Base-by-base conservation (phyloP, 2,797 vertebrate species). In the Falco biarmicus region DNA sequence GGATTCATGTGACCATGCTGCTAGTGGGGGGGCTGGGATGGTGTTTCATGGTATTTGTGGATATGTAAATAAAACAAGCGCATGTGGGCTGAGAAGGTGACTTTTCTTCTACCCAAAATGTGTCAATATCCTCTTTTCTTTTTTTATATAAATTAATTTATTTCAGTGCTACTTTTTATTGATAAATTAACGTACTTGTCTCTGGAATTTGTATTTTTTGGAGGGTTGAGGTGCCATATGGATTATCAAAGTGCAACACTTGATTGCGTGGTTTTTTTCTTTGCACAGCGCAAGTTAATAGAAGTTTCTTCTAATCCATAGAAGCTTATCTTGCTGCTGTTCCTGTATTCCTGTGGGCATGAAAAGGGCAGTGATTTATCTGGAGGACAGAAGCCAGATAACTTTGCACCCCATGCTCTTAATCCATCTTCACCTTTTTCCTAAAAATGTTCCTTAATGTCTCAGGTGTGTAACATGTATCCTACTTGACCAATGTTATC, bases 1-100 rank as follows among this genome's bases (percentile, higher is more conserved):
- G 99, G 92, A 99, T 99, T 96, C 99, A 99, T 76, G 99, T 99
- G 87, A 99, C 99, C 94, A 99, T 99, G 99, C 99, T 99, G 96
- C 98, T 99, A 92, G 99, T 99, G 51, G 99, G 99, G 26, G 99
- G 99, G 19, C 98, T 99, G 43, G 99, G 99, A 65, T 99, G 99
- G 99, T 99, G 99, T 97, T 99, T 99, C 97, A 99, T 99, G 99
- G 99, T 99, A 54, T 99, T 99, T 92, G 99, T 99, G 97, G 99
- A 99, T 97, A 99, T 99, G 99, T 99, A 98, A 98, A 98, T 98
- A 98, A 97, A 97, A 95, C 69, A 73, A 90, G 64, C 25, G 89
- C 93, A 93, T 76, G 96, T 68, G 70, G 64, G 95, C 76, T 32
- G 28, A 93, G 84, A 51, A 90, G 73, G 87, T 85, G 71, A 21